Percentiles rank a stretch among this genome's conserved stretches.
Conservation (phyloP, 2,113 vertebrate species). For the Neogale vison region DNA sequence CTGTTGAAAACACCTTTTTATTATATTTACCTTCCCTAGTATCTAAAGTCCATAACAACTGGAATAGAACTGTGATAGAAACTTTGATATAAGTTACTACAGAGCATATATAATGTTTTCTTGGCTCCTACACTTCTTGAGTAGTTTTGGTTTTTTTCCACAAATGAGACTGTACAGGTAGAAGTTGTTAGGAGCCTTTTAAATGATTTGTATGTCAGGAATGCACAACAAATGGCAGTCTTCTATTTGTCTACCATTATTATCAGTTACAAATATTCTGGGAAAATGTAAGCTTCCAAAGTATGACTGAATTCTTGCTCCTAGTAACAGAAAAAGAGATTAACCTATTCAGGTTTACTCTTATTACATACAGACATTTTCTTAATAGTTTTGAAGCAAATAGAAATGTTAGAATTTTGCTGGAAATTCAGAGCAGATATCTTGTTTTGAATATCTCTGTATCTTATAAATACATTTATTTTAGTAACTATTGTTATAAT, state of each 20-base stretch:
- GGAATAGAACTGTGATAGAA: neutral
- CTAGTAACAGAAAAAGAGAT: conserved; percentile 2
- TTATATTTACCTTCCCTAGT: neutral
- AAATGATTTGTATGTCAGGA: neutral
- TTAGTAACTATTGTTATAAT: neutral
- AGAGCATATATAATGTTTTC: neutral
- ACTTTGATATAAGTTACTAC: neutral
- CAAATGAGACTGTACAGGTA: neutral
- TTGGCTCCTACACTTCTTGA: neutral
- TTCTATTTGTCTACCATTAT: neutral
- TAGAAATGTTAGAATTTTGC: neutral
- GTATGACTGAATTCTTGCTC: neutral
- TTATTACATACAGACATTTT: neutral
- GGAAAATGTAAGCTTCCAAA: neutral
- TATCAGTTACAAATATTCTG: neutral
- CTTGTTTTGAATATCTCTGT: neutral
- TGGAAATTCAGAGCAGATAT: neutral
- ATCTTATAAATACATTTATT: conserved; percentile 24
- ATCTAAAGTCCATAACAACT: neutral
- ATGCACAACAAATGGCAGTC: neutral
- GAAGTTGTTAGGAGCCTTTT: neutral
- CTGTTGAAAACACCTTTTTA: neutral
- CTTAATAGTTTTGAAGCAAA: conserved; percentile 20
- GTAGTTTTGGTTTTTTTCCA: neutral
- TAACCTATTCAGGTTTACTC: neutral